These are phyloP conservation scores for Morbakka virulenta DNA, from an alignment of 30 jellyfish, hydroid and myxozoan species.

Conservation along the genomic window DNA sequence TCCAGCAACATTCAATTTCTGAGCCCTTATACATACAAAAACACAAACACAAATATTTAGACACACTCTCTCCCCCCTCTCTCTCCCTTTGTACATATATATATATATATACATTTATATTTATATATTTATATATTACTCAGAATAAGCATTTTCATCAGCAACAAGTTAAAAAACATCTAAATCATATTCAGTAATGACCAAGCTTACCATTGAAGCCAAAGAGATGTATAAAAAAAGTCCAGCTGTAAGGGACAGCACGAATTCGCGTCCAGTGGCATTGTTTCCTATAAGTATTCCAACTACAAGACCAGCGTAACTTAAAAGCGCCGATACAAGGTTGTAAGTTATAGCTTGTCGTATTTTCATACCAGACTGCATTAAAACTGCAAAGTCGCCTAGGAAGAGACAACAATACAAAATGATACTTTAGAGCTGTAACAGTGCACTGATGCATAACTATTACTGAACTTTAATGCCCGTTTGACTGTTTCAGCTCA, in stretches of 20 bases:
- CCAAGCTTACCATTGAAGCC: conserved; percentile 88
- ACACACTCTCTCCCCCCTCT: no score
- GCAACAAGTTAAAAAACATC: no score
- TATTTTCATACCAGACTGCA: conserved; percentile 89
- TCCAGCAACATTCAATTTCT: no score
- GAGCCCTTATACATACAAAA: no score
- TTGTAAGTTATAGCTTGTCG: conserved; percentile 83
- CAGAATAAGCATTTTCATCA: no score
- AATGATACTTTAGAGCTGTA: not conserved
- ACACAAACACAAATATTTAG: no score
- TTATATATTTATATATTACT: no score
- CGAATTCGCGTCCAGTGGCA: conserved; percentile 75
- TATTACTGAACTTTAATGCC: not conserved
- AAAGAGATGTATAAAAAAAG: conserved; percentile 82
- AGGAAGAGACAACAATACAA: not conserved
- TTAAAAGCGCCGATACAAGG: conserved; percentile 80
- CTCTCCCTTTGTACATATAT: no score
- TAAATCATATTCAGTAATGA: no score
- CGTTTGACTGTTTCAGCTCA: no score
- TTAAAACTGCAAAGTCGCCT: conserved; percentile 94
- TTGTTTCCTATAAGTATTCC: conserved; percentile 83
- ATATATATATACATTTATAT: no score
- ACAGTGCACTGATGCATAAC: not conserved
- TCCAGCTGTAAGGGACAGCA: conserved; percentile 89
- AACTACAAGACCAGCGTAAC: conserved; percentile 81